Conservation (phyloP, 2,113 vertebrate genomes). For the Ailuropoda melanoleuca region DNA sequence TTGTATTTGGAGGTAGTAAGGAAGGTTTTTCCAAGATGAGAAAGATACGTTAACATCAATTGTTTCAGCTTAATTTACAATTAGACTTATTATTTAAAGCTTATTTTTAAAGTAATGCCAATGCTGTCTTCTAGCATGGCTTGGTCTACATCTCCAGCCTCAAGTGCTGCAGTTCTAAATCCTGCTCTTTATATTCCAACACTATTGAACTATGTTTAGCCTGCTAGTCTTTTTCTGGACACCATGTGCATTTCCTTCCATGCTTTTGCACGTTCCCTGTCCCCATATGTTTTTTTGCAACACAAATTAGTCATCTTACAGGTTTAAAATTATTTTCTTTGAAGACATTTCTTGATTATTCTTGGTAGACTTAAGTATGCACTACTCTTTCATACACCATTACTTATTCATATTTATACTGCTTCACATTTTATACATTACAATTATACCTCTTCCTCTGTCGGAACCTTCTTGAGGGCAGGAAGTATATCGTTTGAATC, state of each 20-base stretch:
- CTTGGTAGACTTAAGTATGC: not conserved
- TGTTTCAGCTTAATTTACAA: not conserved
- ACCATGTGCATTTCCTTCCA: not conserved
- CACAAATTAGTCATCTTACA: not conserved
- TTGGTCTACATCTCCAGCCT: not conserved
- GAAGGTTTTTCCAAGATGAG: not conserved
- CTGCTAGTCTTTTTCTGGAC: not conserved
- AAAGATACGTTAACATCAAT: not conserved
- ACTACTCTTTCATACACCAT: not conserved
- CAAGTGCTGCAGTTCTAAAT: not conserved
- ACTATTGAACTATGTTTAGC: not conserved
- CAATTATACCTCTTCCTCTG: not conserved
- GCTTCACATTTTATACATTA: not conserved
- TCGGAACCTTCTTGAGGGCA: not conserved
- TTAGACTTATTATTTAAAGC: not conserved
- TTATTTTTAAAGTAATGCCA: not conserved
- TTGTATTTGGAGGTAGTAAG: not conserved
- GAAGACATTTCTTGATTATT: not conserved
- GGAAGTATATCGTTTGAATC: not conserved
- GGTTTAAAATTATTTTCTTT: not conserved
- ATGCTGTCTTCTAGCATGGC: not conserved
- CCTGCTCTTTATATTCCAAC: not conserved
- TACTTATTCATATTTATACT: not conserved
- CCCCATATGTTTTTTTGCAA: not conserved
- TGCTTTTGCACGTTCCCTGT: not conserved